Percentiles rank a stretch among this genome's conserved stretches.
These are phyloP conservation scores for Nothoprocta perdicaria DNA, from an alignment of 2,113 vertebrate genomes.

Conservation along the genomic window DNA sequence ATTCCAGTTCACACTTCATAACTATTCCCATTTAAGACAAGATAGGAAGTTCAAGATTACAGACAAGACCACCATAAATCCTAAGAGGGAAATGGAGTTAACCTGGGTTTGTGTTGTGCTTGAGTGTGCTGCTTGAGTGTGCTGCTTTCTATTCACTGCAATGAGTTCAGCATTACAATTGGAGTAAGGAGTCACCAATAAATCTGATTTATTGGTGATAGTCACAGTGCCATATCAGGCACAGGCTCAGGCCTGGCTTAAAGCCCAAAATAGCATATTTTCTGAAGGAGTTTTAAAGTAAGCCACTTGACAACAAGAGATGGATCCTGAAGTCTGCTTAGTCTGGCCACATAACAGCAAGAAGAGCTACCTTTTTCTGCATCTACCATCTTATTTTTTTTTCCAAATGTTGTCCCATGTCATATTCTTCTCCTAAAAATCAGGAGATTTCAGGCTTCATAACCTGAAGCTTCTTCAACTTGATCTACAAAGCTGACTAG, in stretches of 20 bases:
- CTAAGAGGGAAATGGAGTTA: background rate
- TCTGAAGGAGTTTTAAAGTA: background rate
- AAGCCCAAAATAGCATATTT: background rate
- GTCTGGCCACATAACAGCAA: background rate
- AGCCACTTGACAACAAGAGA: background rate
- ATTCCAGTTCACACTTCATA: background rate
- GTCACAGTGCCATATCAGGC: rapidly evolving
- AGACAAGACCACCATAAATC: background rate
- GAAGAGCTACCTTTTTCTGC: background rate
- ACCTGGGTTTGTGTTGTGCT: background rate
- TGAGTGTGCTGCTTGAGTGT: background rate
- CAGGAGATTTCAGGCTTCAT: background rate
- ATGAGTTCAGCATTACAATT: background rate
- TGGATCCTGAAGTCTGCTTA: background rate
- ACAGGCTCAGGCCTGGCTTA: background rate
- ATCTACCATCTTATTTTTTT: background rate
- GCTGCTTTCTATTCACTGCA: background rate
- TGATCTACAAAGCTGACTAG: background rate
- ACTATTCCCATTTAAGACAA: background rate
- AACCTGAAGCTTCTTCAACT: background rate
- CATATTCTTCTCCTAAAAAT: background rate
- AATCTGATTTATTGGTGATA: background rate
- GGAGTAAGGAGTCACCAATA: background rate
- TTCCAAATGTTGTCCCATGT: background rate
- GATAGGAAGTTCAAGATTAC: background rate